These are phyloP conservation scores for Vireo griseus DNA, from an alignment of 2,797 vertebrate genomes.

Conservation along the genomic window DNA sequence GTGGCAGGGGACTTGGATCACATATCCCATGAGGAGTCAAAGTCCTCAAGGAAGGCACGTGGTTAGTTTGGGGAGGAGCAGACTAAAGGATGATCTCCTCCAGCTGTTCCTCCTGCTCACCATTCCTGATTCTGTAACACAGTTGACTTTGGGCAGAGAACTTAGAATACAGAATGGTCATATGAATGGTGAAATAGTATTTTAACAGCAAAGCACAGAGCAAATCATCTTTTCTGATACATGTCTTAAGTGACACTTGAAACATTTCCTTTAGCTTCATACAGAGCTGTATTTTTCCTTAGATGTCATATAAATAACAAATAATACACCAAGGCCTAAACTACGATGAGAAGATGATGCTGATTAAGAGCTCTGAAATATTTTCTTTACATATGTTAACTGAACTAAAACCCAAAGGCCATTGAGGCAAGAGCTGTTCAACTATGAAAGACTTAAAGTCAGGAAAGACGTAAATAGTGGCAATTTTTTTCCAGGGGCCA, in stretches of 20 bases:
- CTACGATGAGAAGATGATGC: neutral
- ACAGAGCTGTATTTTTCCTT: neutral
- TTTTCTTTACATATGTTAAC: neutral
- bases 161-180: neutral
- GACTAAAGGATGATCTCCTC: neutral
- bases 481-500: neutral
- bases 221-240: neutral
- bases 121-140: neutral
- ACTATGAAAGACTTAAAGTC: neutral
- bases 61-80: neutral
- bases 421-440: neutral
- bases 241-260: neutral
- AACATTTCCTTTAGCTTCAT: neutral
- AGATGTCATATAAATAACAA: neutral
- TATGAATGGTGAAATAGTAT: neutral
- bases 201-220: neutral
- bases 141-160: neutral
- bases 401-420: neutral
- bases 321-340: neutral
- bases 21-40: accelerated
- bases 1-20: neutral
- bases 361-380: neutral
- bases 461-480: neutral
- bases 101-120: neutral
- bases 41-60: neutral